Evolutionary conservation across 2,113 vertebrate genomes (phyloP).

Genomic region (Nettapus auritus): DNA sequence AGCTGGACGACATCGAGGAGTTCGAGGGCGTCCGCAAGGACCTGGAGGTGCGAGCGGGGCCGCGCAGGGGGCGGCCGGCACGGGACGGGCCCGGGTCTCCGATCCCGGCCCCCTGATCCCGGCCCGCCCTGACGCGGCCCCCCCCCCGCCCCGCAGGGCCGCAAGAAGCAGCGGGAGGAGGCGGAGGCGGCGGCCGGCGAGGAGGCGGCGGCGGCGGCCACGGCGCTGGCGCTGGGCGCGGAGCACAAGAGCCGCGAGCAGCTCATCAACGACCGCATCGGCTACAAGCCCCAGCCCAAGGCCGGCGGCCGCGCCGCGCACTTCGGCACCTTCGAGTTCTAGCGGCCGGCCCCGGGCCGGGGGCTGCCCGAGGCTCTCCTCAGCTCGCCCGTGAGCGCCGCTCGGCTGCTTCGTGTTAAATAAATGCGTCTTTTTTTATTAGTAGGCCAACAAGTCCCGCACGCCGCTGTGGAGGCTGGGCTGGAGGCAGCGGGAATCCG

Average conservation of each 20-base stretch:
- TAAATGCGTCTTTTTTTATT: not conserved
- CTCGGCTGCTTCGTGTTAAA: not conserved
- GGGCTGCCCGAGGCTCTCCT: not conserved
- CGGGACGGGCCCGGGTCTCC: no score
- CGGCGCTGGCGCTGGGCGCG: constrained; percentile 71
- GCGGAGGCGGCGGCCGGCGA: constrained; percentile 82
- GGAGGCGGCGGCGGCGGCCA: constrained; percentile 77
- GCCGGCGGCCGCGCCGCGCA: constrained; percentile 86
- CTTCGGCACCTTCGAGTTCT: constrained; percentile 91
- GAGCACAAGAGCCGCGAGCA: constrained; percentile 88
- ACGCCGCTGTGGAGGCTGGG: not conserved
- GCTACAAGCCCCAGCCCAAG: constrained; percentile 94
- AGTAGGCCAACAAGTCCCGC: no score
- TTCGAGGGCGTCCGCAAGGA: constrained; percentile 94
- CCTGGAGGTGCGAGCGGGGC: constrained; percentile 84
- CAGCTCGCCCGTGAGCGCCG: not conserved
- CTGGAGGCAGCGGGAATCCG: no score
- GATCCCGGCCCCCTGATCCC: no score
- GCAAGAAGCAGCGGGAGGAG: constrained; percentile 92
- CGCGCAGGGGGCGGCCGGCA: not conserved
- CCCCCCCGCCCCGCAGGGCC: constrained; percentile 75
- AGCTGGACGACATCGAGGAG: constrained; percentile 94
- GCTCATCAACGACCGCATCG: constrained; percentile 92
- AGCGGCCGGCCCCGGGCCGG: not conserved
- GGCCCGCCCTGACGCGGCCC: not conserved